A percentile compares a stretch with the other conserved stretches of the same genome.
Conservation (phyloP, 53 echinoderm and acorn worm species). For the Stichopus horrens region DNA sequence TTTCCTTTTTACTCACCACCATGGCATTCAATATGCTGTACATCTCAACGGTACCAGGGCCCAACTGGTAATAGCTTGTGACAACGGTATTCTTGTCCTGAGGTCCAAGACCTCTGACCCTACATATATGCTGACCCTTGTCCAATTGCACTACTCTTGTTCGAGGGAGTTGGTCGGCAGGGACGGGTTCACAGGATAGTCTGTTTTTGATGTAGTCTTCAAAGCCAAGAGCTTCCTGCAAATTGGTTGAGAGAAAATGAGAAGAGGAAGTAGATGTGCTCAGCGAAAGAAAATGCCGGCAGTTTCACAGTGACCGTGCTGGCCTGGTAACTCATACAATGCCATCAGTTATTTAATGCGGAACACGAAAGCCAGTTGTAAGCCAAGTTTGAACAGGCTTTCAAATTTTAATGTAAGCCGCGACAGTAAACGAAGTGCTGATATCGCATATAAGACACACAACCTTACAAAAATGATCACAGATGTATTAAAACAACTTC, state of each 20-base stretch:
- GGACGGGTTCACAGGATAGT: slow-evolving; percentile 63
- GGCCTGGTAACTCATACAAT: no score
- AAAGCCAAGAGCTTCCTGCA: slow-evolving; percentile 75
- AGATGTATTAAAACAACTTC: no score
- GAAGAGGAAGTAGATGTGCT: no score
- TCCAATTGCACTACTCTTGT: slow-evolving; percentile 70
- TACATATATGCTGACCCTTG: slow-evolving; percentile 70
- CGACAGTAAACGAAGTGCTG: no score
- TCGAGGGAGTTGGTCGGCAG: slow-evolving; percentile 58
- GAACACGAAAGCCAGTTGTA: no score
- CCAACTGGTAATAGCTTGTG: slow-evolving; percentile 94
- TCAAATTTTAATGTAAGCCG: no score
- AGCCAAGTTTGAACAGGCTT: no score
- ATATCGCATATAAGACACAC: no score
- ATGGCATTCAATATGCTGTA: slow-evolving; percentile 69
- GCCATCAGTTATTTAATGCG: no score
- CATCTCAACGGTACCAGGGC: slow-evolving; percentile 70
- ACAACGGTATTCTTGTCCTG: slow-evolving; percentile 83
- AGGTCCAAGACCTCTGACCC: slow-evolving; percentile 65
- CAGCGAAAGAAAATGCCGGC: no score
- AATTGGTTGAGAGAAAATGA: neutral
- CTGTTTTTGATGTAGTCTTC: slow-evolving; percentile 65
- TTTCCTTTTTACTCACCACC: slow-evolving; percentile 56
- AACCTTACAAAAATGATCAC: no score
- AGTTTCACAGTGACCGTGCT: no score